These are phyloP conservation scores for Scylla paramamosain DNA, from an alignment of 1,140 invertebrate species.

Conservation along the genomic window DNA sequence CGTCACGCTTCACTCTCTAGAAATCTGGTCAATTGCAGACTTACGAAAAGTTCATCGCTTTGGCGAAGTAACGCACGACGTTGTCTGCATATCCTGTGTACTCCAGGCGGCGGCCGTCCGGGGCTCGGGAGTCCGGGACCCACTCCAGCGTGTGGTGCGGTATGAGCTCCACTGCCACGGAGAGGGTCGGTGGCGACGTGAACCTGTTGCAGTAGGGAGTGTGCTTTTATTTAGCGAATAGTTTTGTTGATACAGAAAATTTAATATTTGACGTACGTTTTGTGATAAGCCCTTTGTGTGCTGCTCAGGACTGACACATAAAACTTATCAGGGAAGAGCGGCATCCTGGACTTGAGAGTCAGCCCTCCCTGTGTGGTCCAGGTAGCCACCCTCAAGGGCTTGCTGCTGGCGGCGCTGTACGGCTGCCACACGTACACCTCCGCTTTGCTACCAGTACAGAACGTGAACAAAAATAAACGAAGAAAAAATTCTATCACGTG, in stretches of 20 bases:
- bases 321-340: conserved; percentile 34
- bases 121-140: neutral
- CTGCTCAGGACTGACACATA: neutral
- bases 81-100: neutral
- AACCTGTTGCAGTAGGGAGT: neutral
- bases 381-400: neutral
- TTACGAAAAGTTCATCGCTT: conserved; percentile 8
- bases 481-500: too few relatives aligned
- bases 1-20: too few relatives aligned
- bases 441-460: too few relatives aligned
- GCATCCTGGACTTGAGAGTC: too few relatives aligned
- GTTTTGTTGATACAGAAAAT: too few relatives aligned
- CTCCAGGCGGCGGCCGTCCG: neutral
- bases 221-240: neutral
- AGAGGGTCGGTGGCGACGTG: neutral
- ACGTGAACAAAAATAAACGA: too few relatives aligned
- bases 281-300: too few relatives aligned
- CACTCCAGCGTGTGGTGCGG: neutral
- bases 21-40: neutral
- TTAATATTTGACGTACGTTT: too few relatives aligned
- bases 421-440: neutral
- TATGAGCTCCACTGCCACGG: neutral
- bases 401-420: neutral
- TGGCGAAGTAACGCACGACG: neutral
- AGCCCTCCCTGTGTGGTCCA: neutral